Base-by-base conservation (phyloP, 2,113 vertebrate genomes). In the Xiphophorus couchianus region DNA sequence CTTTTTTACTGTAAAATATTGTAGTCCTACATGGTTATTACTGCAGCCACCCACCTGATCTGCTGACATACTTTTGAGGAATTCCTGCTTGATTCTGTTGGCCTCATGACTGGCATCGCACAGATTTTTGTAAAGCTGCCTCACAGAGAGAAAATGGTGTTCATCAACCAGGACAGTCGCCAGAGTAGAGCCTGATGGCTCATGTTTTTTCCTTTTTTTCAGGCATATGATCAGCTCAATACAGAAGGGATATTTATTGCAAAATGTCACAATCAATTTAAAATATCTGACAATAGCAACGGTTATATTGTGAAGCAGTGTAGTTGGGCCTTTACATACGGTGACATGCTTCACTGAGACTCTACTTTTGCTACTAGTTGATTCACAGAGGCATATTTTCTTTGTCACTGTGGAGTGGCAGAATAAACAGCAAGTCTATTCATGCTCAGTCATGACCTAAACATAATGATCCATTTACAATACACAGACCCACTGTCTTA, bases 1-100 rank as follows among this genome's bases (percentile, higher is more conserved):
- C 11, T 19, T 28, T 73, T 44, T 69, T 19, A 27, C 42, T 48
- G 42, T 62, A 67, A 70, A 29, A 44, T n/a, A 31, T 42, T 76
- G 68, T 6, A 42, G 35, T 84, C 27, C 65, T 29, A 62, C 28
- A 51, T 10, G 0, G 30, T 22, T 75, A 15, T 66, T 4, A 22
- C 14, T 63, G 19, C 48, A 78, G 13, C 14, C 7, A 27, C 39
- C 37, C 15, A 28, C 19, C 44, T 66, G 66, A 79, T 60, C 66
- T 77, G 27, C 60, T 85, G 22, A 73, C 65, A 68, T 67, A 66
- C 83, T 72, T 60, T 54, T 9, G 17, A n/a, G 51, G 7, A 25
- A n/a, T 58, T 54, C 5, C 51, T 22, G 51, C 22, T 11, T 17
- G 15, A 54, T 22, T 25, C n/a, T 54, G 19, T 54, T 54, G 48